phyloP scores from a whole-genome alignment of 30 jellyfish, hydroid and myxozoan species.

The Morbakka virulenta region DNA sequence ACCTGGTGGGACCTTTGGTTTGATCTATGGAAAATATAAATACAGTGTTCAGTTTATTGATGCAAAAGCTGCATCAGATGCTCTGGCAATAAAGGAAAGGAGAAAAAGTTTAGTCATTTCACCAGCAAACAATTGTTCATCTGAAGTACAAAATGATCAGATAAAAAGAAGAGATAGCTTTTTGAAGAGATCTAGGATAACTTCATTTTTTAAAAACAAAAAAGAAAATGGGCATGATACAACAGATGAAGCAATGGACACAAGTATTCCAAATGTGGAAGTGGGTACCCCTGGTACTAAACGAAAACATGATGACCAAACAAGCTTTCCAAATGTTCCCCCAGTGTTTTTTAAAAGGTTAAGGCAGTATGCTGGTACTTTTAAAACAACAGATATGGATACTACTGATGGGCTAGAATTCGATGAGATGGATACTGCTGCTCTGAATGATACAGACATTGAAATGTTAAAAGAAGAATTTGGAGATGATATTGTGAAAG shows the following conservation, averaged over 20 bases:
- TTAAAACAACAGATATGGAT: background rate
- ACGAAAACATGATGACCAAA: background rate
- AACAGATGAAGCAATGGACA: background rate
- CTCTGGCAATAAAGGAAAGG: background rate
- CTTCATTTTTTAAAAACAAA: background rate
- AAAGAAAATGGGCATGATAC: background rate
- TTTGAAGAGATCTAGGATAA: background rate
- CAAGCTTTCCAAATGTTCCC: background rate
- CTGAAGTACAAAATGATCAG: background rate
- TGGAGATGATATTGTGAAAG: conserved; percentile 44
- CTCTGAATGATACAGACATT: conserved; percentile 3
- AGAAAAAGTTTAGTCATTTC: background rate
- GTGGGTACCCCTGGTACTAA: background rate
- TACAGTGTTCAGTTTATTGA: conserved; percentile 71
- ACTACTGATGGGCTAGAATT: background rate
- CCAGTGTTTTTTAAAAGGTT: background rate
- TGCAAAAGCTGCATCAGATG: background rate
- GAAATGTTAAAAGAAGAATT: conserved; percentile 18
- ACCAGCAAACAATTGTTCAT: background rate
- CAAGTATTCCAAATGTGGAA: background rate
- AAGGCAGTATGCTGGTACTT: background rate
- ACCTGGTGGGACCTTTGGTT: conserved; percentile 32
- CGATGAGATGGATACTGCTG: too few relatives aligned
- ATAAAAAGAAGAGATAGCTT: background rate
- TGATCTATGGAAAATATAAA: conserved; percentile 51